Evolutionary conservation across 2,113 vertebrate genomes (phyloP), one percentile per base, ranked within the genome.

Genomic region (Mobula hypostoma): DNA sequence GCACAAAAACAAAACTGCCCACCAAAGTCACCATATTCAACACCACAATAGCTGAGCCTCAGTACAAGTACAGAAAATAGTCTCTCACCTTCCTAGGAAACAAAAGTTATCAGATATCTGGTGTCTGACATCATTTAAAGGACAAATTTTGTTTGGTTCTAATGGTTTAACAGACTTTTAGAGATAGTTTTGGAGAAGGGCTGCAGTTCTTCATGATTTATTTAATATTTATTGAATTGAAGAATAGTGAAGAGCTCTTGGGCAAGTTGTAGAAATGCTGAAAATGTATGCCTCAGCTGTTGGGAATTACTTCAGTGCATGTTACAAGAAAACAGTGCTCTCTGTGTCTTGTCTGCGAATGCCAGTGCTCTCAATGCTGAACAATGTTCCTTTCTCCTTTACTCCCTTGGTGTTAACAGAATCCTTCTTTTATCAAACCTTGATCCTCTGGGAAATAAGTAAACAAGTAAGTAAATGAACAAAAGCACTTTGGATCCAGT

Each of bases 1-100:
- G 36, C 70, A 74, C 91, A 29, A 48, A 93, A 74, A 74, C 48
- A 93, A 74, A 74, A 93, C 17, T 93, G 68, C 70, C 91, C 70
- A 74, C 74, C 91, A 72, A 93, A 12, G 70, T 76, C 74, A 93
- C 74, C 32, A 27, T 74, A 40, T 36, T 93, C 27, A 40, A 56
- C 74, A 70, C 66, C 66, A 72, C 17, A 70, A 90, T 61, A 93
- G 91, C 40, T 93, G n/a, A 66, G 58, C 85, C 29, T 15, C n/a
- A 90, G n/a, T 29, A 93, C 36, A 48, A 48, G 70, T 27, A 66
- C 74, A 74, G 56, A 74, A 32, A 93, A 93, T 2, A 7, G 11
- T 66, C 36, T 36, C n/a, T 27, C 27, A 17, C 70, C 48, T 76
- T 56, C 36, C 61, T 32, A 90, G 61, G 61, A 90, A 93, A 40